A percentile compares a stretch with the other conserved stretches of the same genome.
Conservation (phyloP, 2,888 invertebrate species). For the Allophyes oxyacanthae region DNA sequence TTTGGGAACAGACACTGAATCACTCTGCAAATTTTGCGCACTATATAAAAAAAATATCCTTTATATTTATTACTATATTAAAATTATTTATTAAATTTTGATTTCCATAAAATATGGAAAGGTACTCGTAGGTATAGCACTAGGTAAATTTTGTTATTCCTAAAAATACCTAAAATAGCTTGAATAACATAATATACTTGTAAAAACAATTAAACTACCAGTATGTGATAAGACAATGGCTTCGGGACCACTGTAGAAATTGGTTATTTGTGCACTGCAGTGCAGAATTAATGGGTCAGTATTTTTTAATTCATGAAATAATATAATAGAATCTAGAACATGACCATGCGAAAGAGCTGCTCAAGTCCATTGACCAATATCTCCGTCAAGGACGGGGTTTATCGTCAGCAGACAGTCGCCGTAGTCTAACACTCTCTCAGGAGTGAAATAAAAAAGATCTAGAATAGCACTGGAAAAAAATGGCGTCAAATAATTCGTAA, state of each 20-base stretch:
- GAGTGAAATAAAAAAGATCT: conserved; percentile 80
- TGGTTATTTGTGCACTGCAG: conserved; percentile 37
- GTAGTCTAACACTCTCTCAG: conserved; percentile 69
- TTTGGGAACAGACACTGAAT: no score
- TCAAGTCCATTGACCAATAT: conserved; percentile 85
- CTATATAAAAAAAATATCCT: no score
- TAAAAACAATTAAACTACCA: conserved; percentile 54
- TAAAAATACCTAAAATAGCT: background rate
- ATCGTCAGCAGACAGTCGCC: conserved; percentile 86
- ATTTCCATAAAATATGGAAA: no score
- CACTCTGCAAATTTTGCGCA: no score
- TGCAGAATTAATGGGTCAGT: conserved; percentile 10
- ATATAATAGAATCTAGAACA: conserved; percentile 2
- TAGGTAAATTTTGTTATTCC: no score
- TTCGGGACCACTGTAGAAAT: conserved; percentile 38
- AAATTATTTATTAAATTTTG: no score
- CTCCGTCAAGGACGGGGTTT: conserved; percentile 66
- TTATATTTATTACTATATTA: no score
- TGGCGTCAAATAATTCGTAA: conserved; percentile 7
- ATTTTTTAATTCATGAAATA: background rate
- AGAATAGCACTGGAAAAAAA: conserved; percentile 72
- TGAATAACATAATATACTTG: conserved; percentile 19
- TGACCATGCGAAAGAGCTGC: conserved; percentile 75
- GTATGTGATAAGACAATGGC: conserved; percentile 53
- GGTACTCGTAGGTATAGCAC: no score